Percentiles rank a stretch among this genome's conserved stretches.
These are phyloP conservation scores for Reinhardtius hippoglossoides DNA, from an alignment of 2,113 vertebrate genomes.

Conservation along the genomic window DNA sequence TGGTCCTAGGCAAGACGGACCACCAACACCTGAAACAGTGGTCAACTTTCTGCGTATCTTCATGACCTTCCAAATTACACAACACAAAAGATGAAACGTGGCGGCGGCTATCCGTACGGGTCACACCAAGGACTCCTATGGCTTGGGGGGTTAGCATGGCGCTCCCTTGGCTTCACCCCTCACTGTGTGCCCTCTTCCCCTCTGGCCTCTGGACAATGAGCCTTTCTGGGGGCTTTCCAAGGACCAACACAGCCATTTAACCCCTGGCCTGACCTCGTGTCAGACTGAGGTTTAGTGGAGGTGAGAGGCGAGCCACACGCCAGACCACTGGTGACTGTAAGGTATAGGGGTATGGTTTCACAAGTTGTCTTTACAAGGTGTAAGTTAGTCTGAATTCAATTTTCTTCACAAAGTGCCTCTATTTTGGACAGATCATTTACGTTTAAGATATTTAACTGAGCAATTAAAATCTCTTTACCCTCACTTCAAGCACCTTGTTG, in stretches of 20 bases:
- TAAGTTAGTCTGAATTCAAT: background rate
- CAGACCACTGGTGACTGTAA: slow-evolving; percentile 35
- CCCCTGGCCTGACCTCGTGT: slow-evolving; percentile 73
- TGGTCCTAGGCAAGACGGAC: slow-evolving; percentile 39
- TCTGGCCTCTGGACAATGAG: slow-evolving; percentile 70
- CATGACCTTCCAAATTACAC: slow-evolving; percentile 67
- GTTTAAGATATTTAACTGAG: background rate
- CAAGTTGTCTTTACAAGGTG: slow-evolving; percentile 18
- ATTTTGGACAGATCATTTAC: background rate
- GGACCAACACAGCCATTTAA: slow-evolving; percentile 74
- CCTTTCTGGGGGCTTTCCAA: slow-evolving; percentile 64
- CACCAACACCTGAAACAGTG: slow-evolving; percentile 66
- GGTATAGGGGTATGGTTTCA: slow-evolving; percentile 45
- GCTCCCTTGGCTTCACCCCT: slow-evolving; percentile 60
- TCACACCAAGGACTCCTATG: slow-evolving; percentile 69
- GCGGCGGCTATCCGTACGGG: slow-evolving; percentile 37
- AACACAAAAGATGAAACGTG: slow-evolving; percentile 74
- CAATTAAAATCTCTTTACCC: background rate
- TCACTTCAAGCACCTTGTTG: too few species aligned
- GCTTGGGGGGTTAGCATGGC: slow-evolving; percentile 54
- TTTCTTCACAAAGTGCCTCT: background rate
- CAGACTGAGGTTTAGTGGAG: slow-evolving; percentile 55
- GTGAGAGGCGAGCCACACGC: slow-evolving; percentile 62
- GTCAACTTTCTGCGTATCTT: slow-evolving; percentile 72
- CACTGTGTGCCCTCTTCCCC: slow-evolving; percentile 62